Base-by-base conservation (phyloP, 2,113 vertebrate genomes). In the Orthonyx spaldingii region DNA sequence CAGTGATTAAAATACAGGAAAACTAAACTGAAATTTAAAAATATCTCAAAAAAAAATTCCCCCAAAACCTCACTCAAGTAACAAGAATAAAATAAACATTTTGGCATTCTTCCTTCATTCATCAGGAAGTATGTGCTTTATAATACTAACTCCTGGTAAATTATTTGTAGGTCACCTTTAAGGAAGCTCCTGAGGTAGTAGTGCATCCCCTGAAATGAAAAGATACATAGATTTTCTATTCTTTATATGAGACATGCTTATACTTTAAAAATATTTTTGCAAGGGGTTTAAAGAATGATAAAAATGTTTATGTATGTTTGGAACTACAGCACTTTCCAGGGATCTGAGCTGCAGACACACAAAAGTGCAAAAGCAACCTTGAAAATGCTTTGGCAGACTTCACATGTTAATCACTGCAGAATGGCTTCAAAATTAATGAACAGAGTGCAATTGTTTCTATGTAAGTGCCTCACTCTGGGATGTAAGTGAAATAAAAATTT, bases 391-490 rank as follows among this genome's bases (percentile, higher is more conserved):
- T 97, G 94, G 89, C 91, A 96, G 89, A 37, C 81, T 93, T 91
- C 69, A 89, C 63, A 66, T 69, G 81, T 95, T 98, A 80, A 96
- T 97, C 94, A 61, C 83, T 93, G 89, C 83, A 95, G 87, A 97
- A 90, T 41, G 39, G 69, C 81, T 97, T 97, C 92, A 91, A 87
- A 96, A 96, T 97, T 96, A 98, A 97, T 91, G 82, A 95, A 84
- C 46, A 85, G 87, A 95, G 66, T 93, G 93, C 83, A 95, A 61
- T 95, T 97, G 63, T 97, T 97, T 97, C 96, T 94, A 37, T 91
- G 26, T 72, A 94, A 97, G 87, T 92, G 79, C 75, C 80, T 69
- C 23, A 2, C 53, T 81, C 84, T 77, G 59, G 70, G 74, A 65
- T 88, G 22, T 27, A 84, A 94, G 74, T 80, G 93, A 90, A 95